Evolutionary conservation across 2,113 vertebrate genomes (phyloP), one percentile per base, ranked within the genome.

Genomic region (Arizona elegans): DNA sequence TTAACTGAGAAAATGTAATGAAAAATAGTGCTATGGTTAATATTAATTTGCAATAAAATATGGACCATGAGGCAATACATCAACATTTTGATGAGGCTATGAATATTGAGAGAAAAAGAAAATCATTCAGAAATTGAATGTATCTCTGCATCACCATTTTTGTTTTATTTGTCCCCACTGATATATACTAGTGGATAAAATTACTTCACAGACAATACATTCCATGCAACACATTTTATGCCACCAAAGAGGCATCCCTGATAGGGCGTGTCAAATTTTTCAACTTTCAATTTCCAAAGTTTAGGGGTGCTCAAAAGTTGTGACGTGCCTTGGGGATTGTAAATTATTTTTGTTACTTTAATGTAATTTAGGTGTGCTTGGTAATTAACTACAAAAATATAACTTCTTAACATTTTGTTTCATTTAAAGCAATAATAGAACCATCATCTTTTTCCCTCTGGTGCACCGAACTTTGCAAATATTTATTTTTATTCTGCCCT

Each of bases 61-160:
- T 75, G 65, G 29, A 33, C n/a, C 88, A 91, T 53, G 88, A 93
- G 24, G 56, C 1, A 5, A 23, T 86, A n/a, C 15, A 95, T n/a
- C 13, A 4, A 33, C 13, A 6, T 75, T 75, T 75, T 75, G n/a
- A n/a, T 33, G 29, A 75, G 29, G 65, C n/a, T 33, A 75, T 75
- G n/a, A 75, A 15, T 75, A 17, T 62, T 12, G 53, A 50, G 89
- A 43, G 29, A n/a, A 75, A 56, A 17, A 13, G 6, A 13, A 90
- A 93, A 54, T n/a, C 91, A 87, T 11, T 50, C 56, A 81, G 59
- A 92, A 96, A 92, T 38, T 92, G 8, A 94, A 10, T n/a, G 29
- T 86, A 56, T 55, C 89, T 43, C 19, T 88, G 55, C 19, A 90
- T 90, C 43, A 59, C 43, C 58, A 89, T 89, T 85, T 85, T 89